These are phyloP conservation scores for Origma solitaria DNA, from an alignment of 2,113 vertebrate genomes.

Conservation along the genomic window DNA sequence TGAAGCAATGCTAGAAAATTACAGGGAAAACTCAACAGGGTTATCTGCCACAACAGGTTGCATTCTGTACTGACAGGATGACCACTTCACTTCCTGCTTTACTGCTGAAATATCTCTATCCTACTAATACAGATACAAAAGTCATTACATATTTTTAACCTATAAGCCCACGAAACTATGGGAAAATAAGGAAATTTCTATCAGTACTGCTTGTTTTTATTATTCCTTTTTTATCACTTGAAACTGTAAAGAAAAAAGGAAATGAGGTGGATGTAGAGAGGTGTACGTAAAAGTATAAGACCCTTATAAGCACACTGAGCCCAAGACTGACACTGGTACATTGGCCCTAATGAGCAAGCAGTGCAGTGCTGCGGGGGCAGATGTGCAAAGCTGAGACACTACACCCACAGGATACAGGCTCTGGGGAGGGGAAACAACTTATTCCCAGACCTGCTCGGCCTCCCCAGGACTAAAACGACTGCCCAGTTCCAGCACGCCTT, in stretches of 20 bases:
- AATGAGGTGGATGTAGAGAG: background rate
- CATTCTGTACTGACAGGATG: background rate
- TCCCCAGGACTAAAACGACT: background rate
- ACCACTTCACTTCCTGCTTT: background rate
- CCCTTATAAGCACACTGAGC: background rate
- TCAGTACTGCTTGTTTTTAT: background rate
- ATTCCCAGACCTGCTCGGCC: background rate
- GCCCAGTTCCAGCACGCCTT: background rate
- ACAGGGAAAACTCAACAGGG: background rate
- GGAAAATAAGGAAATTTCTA: background rate
- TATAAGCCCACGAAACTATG: background rate
- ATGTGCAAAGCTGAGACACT: background rate
- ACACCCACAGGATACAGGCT: accelerated
- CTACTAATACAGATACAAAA: background rate
- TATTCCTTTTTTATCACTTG: background rate
- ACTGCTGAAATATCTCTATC: background rate
- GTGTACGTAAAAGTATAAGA: background rate
- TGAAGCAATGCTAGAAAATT: background rate
- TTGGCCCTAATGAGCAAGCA: background rate
- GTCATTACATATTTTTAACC: background rate
- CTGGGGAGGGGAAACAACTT: background rate
- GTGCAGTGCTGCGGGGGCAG: accelerated
- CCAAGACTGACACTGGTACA: accelerated
- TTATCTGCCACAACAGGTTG: background rate
- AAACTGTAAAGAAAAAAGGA: background rate